Percentiles rank a stretch among this genome's conserved stretches.
phyloP scores from a whole-genome alignment of 1,140 invertebrate genomes.

The Tetramorium simillimum region DNA sequence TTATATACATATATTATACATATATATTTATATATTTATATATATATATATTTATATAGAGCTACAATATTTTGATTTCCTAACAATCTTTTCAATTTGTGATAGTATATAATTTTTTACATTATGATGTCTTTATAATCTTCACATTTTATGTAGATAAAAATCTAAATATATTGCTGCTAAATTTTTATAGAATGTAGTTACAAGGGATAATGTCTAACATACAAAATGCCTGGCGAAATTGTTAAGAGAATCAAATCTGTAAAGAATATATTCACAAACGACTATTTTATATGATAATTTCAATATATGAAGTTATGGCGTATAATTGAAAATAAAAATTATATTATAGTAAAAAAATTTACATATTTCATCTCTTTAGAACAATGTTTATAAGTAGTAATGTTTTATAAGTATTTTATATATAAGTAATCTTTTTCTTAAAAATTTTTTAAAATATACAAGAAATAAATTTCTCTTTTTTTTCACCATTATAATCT shows the following conservation, averaged over 20 bases:
- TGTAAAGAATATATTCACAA: conserved; percentile 8
- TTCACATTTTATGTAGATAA: conserved; percentile 62
- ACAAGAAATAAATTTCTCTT: conserved; percentile 60
- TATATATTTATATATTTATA: neutral
- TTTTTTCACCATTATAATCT: conserved; percentile 23
- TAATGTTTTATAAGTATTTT: conserved; percentile 60
- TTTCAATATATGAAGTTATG: conserved; percentile 6
- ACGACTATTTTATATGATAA: neutral
- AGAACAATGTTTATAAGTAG: conserved; percentile 45
- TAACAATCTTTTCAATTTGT: conserved; percentile 54
- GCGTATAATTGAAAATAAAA: conserved; percentile 60
- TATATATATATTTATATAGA: conserved; percentile 40
- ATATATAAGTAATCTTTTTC: conserved; percentile 12
- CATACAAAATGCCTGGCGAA: conserved; percentile 28
- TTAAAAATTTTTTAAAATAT: conserved; percentile 17
- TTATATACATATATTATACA: conserved; percentile 17
- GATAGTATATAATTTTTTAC: conserved; percentile 56
- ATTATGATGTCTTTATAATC: conserved; percentile 62
- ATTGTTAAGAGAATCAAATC: conserved; percentile 55
- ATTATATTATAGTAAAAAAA: conserved; percentile 64
- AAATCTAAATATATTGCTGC: conserved; percentile 51
- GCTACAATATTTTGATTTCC: conserved; percentile 67
- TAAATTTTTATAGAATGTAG: conserved; percentile 52
- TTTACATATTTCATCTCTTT: conserved; percentile 64
- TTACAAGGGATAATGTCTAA: conserved; percentile 46